Percentiles rank a stretch among this genome's conserved stretches.
Conservation (phyloP, 2,888 invertebrate species). For the Morinoia aosen region DNA sequence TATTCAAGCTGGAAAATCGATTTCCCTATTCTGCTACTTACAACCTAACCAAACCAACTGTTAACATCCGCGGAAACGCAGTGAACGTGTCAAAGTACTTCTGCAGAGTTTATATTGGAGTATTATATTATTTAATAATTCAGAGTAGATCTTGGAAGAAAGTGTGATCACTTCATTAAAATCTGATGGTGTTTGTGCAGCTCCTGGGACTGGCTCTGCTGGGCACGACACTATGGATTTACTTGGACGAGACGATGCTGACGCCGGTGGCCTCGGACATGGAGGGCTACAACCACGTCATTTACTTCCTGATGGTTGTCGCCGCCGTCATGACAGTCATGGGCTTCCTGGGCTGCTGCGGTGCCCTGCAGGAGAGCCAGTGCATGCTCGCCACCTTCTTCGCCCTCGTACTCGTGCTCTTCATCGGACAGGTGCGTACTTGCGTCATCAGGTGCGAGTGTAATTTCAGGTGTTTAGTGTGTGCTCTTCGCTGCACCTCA, state of each 20-base stretch:
- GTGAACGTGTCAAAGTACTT: too few relatives aligned
- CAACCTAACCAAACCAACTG: too few relatives aligned
- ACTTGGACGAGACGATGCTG: slow-evolving; percentile 61
- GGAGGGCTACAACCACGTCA: slow-evolving; percentile 63
- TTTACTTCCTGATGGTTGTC: slow-evolving; percentile 66
- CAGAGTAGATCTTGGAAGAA: too few relatives aligned
- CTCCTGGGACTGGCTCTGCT: slow-evolving; percentile 64
- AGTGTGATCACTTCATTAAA: too few relatives aligned
- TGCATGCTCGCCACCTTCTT: slow-evolving; percentile 79
- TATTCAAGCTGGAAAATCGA: too few relatives aligned
- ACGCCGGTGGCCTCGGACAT: slow-evolving; percentile 62
- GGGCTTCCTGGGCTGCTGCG: slow-evolving; percentile 84
- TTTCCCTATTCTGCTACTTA: too few relatives aligned
- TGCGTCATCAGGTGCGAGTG: background rate
- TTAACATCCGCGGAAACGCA: too few relatives aligned
- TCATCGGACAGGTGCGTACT: slow-evolving; percentile 57
- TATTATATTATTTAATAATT: too few relatives aligned
- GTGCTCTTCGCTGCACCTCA: background rate
- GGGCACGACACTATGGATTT: slow-evolving; percentile 63
- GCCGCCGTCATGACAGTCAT: slow-evolving; percentile 66
- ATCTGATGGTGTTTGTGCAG: slow-evolving; percentile 64
- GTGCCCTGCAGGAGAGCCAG: slow-evolving; percentile 83
- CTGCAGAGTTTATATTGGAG: too few relatives aligned
- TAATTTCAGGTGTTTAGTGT: background rate
- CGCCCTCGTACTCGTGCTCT: slow-evolving; percentile 64